These are phyloP conservation scores for Scelioninae gen. 2 DNA, from an alignment of 2,888 invertebrate genomes.

Conservation along the genomic window DNA sequence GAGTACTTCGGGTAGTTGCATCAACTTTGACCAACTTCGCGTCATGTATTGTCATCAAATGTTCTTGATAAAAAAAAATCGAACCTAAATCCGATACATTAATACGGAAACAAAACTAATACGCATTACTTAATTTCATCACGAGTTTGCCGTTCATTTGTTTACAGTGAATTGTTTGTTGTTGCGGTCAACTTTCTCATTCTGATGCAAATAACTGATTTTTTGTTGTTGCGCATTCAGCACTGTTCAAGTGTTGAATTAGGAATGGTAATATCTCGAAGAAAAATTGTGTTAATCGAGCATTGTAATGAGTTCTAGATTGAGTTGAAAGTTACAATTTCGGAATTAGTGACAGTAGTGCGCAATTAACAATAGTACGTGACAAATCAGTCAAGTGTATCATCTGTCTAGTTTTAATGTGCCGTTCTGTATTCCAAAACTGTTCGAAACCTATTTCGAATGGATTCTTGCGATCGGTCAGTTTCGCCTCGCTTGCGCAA, in stretches of 20 bases:
- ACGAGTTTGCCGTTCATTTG: too few relatives aligned
- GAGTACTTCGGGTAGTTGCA: too few relatives aligned
- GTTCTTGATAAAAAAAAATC: too few relatives aligned
- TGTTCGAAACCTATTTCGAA: conserved; percentile 59
- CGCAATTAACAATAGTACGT: conserved; percentile 57
- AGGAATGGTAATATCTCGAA: conserved; percentile 36
- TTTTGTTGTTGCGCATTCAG: conserved; percentile 32
- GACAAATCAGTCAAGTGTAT: conserved; percentile 51
- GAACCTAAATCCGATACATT: too few relatives aligned
- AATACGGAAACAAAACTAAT: too few relatives aligned
- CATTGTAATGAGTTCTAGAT: conserved; percentile 38
- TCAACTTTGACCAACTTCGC: too few relatives aligned
- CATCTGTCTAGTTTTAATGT: conserved; percentile 55
- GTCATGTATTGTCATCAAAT: too few relatives aligned
- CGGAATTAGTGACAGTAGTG: conserved; percentile 51
- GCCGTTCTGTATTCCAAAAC: conserved; percentile 57
- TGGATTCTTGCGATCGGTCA: conserved; percentile 54
- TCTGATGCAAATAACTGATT: conserved; percentile 13
- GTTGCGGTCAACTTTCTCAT: too few relatives aligned
- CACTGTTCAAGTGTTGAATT: conserved; percentile 41
- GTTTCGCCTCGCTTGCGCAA: conserved; percentile 57
- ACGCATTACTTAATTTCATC: too few relatives aligned
- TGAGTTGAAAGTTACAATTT: conserved; percentile 51
- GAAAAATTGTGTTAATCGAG: conserved; percentile 39
- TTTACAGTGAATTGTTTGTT: too few relatives aligned